Base-by-base conservation (phyloP, 2,888 invertebrate genomes). In the Ophioninae sp. region DNA sequence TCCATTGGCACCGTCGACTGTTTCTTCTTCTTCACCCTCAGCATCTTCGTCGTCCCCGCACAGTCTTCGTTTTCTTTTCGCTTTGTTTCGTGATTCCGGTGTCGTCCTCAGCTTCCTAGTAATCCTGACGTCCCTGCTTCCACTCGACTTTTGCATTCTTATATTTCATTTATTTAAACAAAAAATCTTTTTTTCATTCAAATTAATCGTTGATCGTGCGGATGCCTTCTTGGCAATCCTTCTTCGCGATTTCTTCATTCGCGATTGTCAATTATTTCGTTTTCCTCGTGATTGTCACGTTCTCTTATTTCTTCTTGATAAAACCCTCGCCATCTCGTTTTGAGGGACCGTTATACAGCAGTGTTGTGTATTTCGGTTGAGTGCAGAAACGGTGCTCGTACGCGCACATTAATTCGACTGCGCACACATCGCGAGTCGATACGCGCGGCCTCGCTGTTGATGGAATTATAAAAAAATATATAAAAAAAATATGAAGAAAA, bases 361-460 rank as follows among this genome's bases (percentile, higher is more conserved):
- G 56, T 30, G 39, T 37, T 30, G 50, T 6, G 30, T 41, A 61
- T 81, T 72, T 77, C 76, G 65, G 76, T 81, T 76, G 59, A 67
- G 67, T 70, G 81, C 70, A 61, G 81, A 81, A 81, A 81, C 81
- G 76, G 70, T 70, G 81, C 65, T 41, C 65, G 30, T 50, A 50
- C 57, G 76, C 69, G 41, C 57, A 39, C 70, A 21, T 64, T 74
- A 44, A 20, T 68, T 61, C 59, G 59, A 30, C 10, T 77, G 68
- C 44, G n/a, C 30, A 62, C 30, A 61, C 41, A 39, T 41, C 37
- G 65, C 65, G 57, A 72, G 41, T 57, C 57, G 56, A 44, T 41
- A 69, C 69, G 41, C 57, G 50, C 50, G 13, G 50, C 50, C 50
- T 8, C 23, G 39, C 72, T 62, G 23, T 41, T n/a, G 73, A 74